These are phyloP conservation scores for Fabriciana adippe DNA, from an alignment of 2,888 invertebrate species.

Conservation along the genomic window DNA sequence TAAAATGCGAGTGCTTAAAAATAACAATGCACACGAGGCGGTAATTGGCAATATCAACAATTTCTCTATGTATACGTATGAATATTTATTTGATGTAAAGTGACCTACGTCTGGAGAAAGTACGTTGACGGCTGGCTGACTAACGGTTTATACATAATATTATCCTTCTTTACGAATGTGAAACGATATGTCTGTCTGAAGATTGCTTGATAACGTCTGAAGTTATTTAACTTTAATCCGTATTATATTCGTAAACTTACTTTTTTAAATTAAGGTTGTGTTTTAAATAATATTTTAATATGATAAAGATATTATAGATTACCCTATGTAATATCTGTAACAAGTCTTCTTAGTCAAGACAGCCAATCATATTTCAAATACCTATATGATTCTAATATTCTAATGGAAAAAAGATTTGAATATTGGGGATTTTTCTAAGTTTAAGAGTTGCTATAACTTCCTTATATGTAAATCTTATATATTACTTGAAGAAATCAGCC, in stretches of 20 bases:
- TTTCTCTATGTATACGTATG: conserved; percentile 24
- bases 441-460: too few relatives aligned
- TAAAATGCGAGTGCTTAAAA: background rate
- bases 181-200: conserved; percentile 10
- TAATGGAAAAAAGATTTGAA: too few relatives aligned
- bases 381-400: too few relatives aligned
- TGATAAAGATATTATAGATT: too few relatives aligned
- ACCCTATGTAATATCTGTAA: too few relatives aligned
- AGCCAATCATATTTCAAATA: too few relatives aligned
- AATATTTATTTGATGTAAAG: conserved; percentile 28
- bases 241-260: background rate
- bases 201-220: background rate
- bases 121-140: conserved; percentile 19
- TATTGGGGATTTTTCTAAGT: too few relatives aligned
- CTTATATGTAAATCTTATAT: too few relatives aligned
- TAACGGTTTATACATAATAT: conserved; percentile 20
- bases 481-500: background rate
- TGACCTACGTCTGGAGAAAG: conserved; percentile 23
- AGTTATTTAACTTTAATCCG: background rate
- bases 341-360: too few relatives aligned
- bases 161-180: conserved; percentile 14
- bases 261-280: too few relatives aligned
- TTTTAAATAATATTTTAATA: too few relatives aligned
- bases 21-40: background rate
- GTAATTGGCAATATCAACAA: conserved; percentile 22